Base-by-base conservation (phyloP, 2,888 invertebrate genomes). In the Chrysolina americana region DNA sequence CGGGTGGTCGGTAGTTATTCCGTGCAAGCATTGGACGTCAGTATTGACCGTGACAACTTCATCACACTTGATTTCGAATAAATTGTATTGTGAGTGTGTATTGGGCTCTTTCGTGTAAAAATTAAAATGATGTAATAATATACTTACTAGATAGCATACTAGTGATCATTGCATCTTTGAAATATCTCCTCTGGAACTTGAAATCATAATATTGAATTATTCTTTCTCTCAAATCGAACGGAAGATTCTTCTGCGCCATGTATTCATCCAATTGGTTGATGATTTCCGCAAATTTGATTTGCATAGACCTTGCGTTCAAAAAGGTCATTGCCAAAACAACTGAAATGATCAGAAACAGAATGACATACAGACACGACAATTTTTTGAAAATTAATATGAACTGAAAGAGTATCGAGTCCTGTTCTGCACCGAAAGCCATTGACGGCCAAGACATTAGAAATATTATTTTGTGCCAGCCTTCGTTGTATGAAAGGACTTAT, bases 111-210 rank as follows among this genome's bases (percentile, higher is more conserved):
- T 28, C 2, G 28, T 2, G 5, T 28, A 28, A 2, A 5, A 28
- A 28, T 28, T 28, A 5, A 28, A 28, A 28, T 28, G 2, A 5
- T 3, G 28, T 3, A 28, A 28, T 17, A 10, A 50, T 21, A 53
- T 59, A 59, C 59, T 28, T n/a, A 59, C 59, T n/a, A 28, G 74
- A 64, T 62, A 82, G 53, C 28, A 80, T 63, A 19, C 56, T 76
- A 4, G 62, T 59, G 66, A 89, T 87, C 13, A 79, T 82, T 41
- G 84, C 83, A 76, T 89, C 88, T n/a, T 83, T 85, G 76, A 89
- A 89, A 73, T 87, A 89, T 73, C 84, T 87, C 47, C 86, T 85
- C 66, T 85, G 83, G 75, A 87, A 89, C 4, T 87, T 87, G 81
- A 87, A 84, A 69, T 85, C 78, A 72, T 89, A 89, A 78, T 86